Conservation (phyloP, 2,113 vertebrate genomes). For the Aptenodytes patagonicus region DNA sequence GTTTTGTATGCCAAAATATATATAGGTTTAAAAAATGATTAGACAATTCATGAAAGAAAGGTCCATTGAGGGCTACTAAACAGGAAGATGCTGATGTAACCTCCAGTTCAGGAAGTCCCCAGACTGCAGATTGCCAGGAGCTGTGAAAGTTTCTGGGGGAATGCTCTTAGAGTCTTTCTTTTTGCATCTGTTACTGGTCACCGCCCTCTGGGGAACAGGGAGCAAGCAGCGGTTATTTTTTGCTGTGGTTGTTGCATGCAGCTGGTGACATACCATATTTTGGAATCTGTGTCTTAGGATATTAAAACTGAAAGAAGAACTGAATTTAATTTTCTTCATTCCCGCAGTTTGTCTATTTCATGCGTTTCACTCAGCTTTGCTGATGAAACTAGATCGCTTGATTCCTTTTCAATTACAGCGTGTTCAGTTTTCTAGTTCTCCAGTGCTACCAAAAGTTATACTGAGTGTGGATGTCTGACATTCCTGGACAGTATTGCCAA, state of each 20-base stretch:
- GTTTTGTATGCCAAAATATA: slow-evolving; percentile 45
- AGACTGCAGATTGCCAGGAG: slow-evolving; percentile 36
- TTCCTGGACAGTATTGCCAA: neutral
- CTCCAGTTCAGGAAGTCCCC: slow-evolving; percentile 55
- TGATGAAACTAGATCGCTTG: neutral
- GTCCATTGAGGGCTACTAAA: slow-evolving; percentile 48
- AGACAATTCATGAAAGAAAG: slow-evolving; percentile 60
- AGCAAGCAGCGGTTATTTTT: neutral
- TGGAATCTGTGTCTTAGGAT: slow-evolving; percentile 18
- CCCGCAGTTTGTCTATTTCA: neutral
- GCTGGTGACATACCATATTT: slow-evolving; percentile 14
- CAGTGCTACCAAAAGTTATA: neutral
- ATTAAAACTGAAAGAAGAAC: slow-evolving; percentile 17
- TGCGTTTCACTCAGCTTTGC: neutral
- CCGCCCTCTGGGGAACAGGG: slow-evolving; percentile 1
- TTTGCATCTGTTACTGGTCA: slow-evolving; percentile 43
- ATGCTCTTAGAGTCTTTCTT: neutral
- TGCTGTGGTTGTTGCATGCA: neutral
- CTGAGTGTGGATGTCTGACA: neutral
- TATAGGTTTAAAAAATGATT: slow-evolving; percentile 50
- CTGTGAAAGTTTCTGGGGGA: slow-evolving; percentile 1
- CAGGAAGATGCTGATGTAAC: slow-evolving; percentile 66
- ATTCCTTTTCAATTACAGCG: neutral
- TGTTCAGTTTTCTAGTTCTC: neutral
- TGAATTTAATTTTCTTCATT: neutral